Evolutionary conservation across 2,797 vertebrate species (phyloP).

Genomic region (Atherinosoma microstoma): DNA sequence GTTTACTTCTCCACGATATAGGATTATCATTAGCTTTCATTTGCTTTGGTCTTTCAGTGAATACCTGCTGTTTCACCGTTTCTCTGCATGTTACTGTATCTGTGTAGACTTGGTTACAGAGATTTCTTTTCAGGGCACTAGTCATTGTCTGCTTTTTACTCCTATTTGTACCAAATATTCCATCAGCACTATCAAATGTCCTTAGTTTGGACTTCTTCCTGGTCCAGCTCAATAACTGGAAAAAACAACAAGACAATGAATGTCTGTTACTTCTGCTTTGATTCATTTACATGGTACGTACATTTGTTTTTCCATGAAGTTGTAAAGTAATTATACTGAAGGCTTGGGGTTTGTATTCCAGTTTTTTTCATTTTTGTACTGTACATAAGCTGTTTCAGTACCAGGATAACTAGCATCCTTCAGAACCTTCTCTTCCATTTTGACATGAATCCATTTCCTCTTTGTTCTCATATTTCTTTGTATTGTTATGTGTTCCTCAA

Average conservation of each 20-base stretch:
- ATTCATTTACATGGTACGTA: slow-evolving; percentile 7
- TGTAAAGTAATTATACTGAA: slow-evolving; percentile 27
- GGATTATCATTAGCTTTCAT: slow-evolving; percentile 5
- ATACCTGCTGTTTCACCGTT: slow-evolving; percentile 19
- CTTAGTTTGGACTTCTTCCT: slow-evolving; percentile 5
- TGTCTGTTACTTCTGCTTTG: slow-evolving; percentile 18
- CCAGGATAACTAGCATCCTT: slow-evolving; percentile 15
- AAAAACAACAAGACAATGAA: slow-evolving; percentile 1
- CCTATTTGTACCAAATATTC: slow-evolving; percentile 26
- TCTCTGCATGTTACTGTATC: slow-evolving; percentile 16
- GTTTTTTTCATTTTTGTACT: slow-evolving; percentile 17
- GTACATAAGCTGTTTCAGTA: slow-evolving; percentile 21
- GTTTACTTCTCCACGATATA: slow-evolving; percentile 10
- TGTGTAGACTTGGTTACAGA: neutral
- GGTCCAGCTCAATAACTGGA: slow-evolving; percentile 9
- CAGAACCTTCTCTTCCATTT: slow-evolving; percentile 39
- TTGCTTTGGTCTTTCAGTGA: neutral
- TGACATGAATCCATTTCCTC: slow-evolving; percentile 31
- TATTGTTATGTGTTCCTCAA: slow-evolving; percentile 39
- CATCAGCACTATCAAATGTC: slow-evolving; percentile 6
- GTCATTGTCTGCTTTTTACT: slow-evolving; percentile 16
- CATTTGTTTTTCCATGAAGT: slow-evolving; percentile 19
- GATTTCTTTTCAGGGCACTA: neutral
- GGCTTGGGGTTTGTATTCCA: slow-evolving; percentile 15
- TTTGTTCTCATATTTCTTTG: slow-evolving; percentile 32